Evolutionary conservation across 1,140 invertebrate species (phyloP), one percentile per base, ranked within the genome.

Genomic region (Pogonus chalceus): DNA sequence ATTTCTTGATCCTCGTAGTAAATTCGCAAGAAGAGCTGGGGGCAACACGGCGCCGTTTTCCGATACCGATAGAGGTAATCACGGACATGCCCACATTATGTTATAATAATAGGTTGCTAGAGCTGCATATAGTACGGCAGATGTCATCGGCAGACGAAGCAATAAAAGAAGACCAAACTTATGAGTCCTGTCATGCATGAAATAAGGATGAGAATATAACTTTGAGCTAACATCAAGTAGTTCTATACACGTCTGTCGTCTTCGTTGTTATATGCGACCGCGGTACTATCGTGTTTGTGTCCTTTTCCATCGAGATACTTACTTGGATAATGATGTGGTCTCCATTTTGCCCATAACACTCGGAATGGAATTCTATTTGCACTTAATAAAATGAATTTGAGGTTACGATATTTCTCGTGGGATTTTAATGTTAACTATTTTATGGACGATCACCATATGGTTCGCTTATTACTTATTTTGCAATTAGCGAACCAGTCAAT

Each of bases 91-190:
- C 37, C 37, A 43, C 18, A 43, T 43, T 43, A 43, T 43, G 18
- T 43, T 43, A 43, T 43, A 43, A 43, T 43, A 43, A 43, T 16
- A 43, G 37, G 37, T 43, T 43, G 37, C 37, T 43, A 43, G 9
- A 18, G 18, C 18, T 10, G 18, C 37, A 43, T 43, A 43, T 16
- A 43, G 37, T 43, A 16, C 18, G n/a, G 18, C 18, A 18, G 37
- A 12, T 12, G 9, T 10, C 37, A 43, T 9, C 37, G 3, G 18
- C 18, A 43, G 18, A 16, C 9, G 37, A 4, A 43, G 37, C 37
- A 43, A 9, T n/a, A n/a, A n/a, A n/a, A 12, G 37, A 9, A 43
- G 37, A 43, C 37, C 9, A 43, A n/a, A 18, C 9, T 43, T 31
- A 31, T 31, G 26, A 14, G 26, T 31, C 4, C 26, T 7, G 9